Conservation (phyloP, 2,888 invertebrate species). For the Agapostemon virescens region DNA sequence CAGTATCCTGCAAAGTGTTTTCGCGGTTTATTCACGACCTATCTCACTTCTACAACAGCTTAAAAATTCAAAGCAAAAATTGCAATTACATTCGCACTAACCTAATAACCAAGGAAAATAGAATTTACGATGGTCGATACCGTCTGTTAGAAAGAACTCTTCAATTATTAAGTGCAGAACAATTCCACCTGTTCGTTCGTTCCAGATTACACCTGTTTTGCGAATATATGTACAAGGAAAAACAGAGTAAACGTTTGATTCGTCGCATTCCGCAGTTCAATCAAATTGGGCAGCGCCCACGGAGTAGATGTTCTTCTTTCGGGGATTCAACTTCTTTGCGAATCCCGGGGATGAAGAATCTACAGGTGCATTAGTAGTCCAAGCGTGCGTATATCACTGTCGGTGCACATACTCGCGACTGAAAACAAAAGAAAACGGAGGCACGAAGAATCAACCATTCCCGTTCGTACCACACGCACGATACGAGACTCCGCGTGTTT, state of each 20-base stretch:
- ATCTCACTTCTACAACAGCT: too few species aligned
- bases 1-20: too few species aligned
- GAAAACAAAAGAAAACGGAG: slow-evolving; percentile 74
- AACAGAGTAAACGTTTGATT: background rate
- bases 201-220: background rate
- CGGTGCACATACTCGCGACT: slow-evolving; percentile 40
- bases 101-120: too few species aligned
- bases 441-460: slow-evolving; percentile 71
- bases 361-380: slow-evolving; percentile 59
- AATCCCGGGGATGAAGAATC: slow-evolving; percentile 37
- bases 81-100: too few species aligned
- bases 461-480: slow-evolving; percentile 67
- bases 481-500: slow-evolving; percentile 74
- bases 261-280: slow-evolving; percentile 6
- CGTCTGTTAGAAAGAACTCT: too few species aligned
- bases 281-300: background rate
- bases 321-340: slow-evolving; percentile 16
- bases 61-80: too few species aligned
- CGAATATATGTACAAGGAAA: background rate
- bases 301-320: slow-evolving; percentile 2
- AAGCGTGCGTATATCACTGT: slow-evolving; percentile 32
- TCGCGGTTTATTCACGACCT: too few species aligned
- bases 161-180: too few species aligned
- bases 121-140: too few species aligned
- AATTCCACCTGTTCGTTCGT: background rate